Conservation (phyloP, 2,113 vertebrate species). For the Microcebus murinus region DNA sequence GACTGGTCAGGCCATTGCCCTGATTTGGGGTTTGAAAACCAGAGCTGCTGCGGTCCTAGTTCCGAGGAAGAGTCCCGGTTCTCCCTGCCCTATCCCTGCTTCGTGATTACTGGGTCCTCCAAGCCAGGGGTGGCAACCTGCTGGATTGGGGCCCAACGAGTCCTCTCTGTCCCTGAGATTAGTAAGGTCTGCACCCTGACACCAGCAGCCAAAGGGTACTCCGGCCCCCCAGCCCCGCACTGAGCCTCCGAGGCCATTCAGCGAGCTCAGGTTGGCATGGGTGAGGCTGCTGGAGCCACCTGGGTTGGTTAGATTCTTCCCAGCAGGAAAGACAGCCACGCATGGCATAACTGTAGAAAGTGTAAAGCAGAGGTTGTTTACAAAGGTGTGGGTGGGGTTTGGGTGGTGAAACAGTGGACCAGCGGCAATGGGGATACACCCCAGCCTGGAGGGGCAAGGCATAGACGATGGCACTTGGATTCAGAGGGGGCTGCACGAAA, state of each 20-base stretch:
- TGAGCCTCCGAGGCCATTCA: not conserved
- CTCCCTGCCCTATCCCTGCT: not conserved
- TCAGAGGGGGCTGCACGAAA: not conserved
- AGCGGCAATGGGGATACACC: not conserved
- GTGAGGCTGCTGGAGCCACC: not conserved
- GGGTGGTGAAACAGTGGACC: not conserved
- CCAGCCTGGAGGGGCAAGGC: not conserved
- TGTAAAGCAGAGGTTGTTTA: not conserved
- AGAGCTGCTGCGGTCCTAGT: not conserved
- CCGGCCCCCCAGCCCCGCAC: not conserved
- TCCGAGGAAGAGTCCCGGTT: not conserved
- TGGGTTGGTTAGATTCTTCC: not conserved
- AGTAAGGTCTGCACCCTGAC: not conserved
- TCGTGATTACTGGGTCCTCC: not conserved
- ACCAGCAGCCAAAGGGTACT: not conserved
- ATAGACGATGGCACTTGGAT: not conserved
- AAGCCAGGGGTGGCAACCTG: not conserved
- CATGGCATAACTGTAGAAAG: fast-evolving
- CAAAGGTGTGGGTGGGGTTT: not conserved
- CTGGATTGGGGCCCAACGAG: not conserved
- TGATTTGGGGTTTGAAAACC: not conserved
- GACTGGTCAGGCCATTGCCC: not conserved
- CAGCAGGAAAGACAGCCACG: not conserved
- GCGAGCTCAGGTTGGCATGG: not conserved
- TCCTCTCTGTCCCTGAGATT: not conserved